Evolutionary conservation across 2,113 vertebrate genomes (phyloP).

Genomic region (Trematomus loennbergii): DNA sequence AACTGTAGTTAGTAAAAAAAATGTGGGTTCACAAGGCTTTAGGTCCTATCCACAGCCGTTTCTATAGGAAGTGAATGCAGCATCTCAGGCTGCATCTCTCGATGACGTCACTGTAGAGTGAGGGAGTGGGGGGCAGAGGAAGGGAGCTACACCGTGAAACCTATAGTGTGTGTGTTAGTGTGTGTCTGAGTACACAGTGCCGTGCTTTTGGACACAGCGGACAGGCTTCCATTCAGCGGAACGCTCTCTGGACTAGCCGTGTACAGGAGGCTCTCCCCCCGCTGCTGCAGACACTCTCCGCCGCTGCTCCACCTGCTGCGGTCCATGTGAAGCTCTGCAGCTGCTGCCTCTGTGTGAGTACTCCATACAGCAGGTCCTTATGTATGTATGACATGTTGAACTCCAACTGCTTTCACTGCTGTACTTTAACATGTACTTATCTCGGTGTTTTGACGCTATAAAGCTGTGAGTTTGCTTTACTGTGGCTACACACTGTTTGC

Average conservation of each 20-base stretch:
- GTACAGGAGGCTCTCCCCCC: constrained; percentile 32
- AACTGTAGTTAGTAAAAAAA: not conserved
- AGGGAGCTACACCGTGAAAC: constrained; percentile 38
- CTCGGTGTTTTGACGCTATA: not conserved
- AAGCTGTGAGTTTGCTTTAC: not conserved
- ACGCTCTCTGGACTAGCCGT: constrained; percentile 18
- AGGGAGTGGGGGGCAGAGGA: constrained; percentile 20
- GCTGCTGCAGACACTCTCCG: constrained; percentile 39
- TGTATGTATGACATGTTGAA: not conserved
- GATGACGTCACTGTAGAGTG: constrained; percentile 73
- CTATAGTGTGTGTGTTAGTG: constrained; percentile 34
- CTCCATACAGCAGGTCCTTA: not conserved
- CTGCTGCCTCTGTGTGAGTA: constrained; percentile 63
- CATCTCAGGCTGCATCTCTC: constrained; percentile 45
- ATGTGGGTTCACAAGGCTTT: not conserved
- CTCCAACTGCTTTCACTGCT: not conserved
- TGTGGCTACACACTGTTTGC: not conserved
- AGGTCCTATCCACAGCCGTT: not conserved
- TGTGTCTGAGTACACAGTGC: not conserved
- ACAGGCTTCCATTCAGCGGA: not conserved
- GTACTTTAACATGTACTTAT: not conserved
- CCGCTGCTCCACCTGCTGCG: constrained; percentile 1
- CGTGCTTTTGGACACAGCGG: constrained; percentile 16
- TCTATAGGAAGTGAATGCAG: constrained; percentile 23
- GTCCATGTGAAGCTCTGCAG: constrained; percentile 51